Percentiles rank a stretch among this genome's conserved stretches.
phyloP scores from a whole-genome alignment of 2,797 vertebrate genomes.

The Thaleichthys pacificus region DNA sequence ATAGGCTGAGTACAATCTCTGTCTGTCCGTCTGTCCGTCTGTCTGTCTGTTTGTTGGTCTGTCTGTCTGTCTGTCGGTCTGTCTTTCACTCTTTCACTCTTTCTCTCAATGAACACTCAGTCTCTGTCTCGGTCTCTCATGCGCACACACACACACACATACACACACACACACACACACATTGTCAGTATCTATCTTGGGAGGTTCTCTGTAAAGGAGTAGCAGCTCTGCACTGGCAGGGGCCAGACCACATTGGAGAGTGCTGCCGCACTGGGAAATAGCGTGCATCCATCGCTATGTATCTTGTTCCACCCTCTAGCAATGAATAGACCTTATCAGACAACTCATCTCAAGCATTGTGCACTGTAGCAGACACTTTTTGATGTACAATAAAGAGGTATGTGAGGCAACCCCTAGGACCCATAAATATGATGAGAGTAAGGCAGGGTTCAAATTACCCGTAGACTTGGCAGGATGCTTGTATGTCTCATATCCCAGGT shows the following conservation, averaged over 20 bases:
- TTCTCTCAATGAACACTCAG: constrained; percentile 27
- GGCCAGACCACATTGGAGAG: constrained; percentile 54
- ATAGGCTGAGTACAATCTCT: background rate
- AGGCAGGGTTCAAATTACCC: background rate
- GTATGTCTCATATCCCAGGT: background rate
- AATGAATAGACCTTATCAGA: constrained; percentile 71
- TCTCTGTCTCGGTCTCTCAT: background rate
- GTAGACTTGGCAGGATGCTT: background rate
- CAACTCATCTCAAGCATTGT: constrained; percentile 54
- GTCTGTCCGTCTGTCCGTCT: too few relatives aligned
- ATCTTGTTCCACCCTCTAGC: constrained; percentile 71
- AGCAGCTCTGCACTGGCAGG: constrained; percentile 68
- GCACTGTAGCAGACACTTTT: constrained; percentile 37
- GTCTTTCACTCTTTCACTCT: background rate
- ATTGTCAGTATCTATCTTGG: constrained; percentile 21
- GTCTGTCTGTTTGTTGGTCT: background rate
- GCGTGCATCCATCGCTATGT: constrained; percentile 69
- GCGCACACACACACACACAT: background rate
- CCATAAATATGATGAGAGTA: background rate
- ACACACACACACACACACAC: constrained; percentile 2
- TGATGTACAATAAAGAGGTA: constrained; percentile 24
- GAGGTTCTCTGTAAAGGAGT: constrained; percentile 24
- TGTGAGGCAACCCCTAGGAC: constrained; percentile 18
- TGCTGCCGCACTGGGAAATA: constrained; percentile 43
- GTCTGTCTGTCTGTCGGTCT: background rate